phyloP scores from a whole-genome alignment of 2,888 invertebrate species.

The Apodemia hepburni region DNA sequence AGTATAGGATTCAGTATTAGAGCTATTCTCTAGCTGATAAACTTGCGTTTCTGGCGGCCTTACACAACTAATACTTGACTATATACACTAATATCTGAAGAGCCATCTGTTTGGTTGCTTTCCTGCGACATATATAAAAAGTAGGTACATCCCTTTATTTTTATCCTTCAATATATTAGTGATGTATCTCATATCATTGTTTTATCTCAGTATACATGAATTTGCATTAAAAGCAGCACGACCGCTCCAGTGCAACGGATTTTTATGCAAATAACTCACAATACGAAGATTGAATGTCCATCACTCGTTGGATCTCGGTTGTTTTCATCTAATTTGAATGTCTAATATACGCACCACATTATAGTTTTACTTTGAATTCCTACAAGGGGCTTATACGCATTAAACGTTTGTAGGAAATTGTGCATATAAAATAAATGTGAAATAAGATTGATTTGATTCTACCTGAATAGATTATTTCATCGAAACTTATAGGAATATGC shows the following conservation, averaged over 20 bases:
- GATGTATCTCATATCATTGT: slow-evolving; percentile 39
- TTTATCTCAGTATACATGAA: slow-evolving; percentile 52
- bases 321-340: slow-evolving; percentile 72
- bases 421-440: slow-evolving; percentile 4
- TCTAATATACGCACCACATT: slow-evolving; percentile 50
- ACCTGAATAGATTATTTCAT: background rate
- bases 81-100: no score
- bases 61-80: no score
- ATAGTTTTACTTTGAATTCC: slow-evolving; percentile 23
- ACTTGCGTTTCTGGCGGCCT: no score
- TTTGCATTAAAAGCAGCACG: slow-evolving; percentile 68
- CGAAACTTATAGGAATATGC: background rate
- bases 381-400: slow-evolving; percentile 9
- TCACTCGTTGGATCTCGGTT: slow-evolving; percentile 50
- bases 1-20: no score
- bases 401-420: slow-evolving; percentile 11
- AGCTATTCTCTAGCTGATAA: no score
- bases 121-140: slow-evolving; percentile 16
- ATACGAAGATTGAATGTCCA: slow-evolving; percentile 69
- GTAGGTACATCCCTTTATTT: slow-evolving; percentile 5
- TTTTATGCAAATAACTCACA: slow-evolving; percentile 69
- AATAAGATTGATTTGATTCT: slow-evolving; percentile 1
- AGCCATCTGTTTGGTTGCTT: background rate
- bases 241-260: slow-evolving; percentile 46
- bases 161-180: slow-evolving; percentile 28